Percentiles rank a stretch among this genome's conserved stretches.
Conservation (phyloP, 2,797 vertebrate species). For the Galaxias olidus region DNA sequence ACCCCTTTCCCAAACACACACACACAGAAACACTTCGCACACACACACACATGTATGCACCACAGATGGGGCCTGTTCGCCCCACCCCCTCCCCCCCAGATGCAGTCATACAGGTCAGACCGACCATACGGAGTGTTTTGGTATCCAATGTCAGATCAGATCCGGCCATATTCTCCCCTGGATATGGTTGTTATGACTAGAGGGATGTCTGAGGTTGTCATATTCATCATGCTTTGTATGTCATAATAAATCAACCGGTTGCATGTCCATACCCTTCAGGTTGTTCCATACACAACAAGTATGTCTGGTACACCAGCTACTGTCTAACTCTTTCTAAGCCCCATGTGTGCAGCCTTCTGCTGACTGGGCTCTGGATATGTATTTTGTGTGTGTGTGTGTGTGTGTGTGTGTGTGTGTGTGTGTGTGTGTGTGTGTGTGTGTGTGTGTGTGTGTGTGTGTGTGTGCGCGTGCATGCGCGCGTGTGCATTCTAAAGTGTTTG, state of each 20-base stretch:
- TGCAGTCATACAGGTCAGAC: neutral
- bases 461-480: slow-evolving; percentile 26
- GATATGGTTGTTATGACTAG: neutral
- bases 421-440: slow-evolving; percentile 16
- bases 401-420: slow-evolving; percentile 15
- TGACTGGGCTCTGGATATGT: slow-evolving; percentile 10
- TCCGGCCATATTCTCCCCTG: slow-evolving; percentile 4
- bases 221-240: neutral
- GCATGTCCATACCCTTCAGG: neutral
- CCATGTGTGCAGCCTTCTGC: slow-evolving; percentile 1
- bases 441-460: slow-evolving; percentile 21
- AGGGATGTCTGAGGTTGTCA: neutral
- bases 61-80: slow-evolving; percentile 38
- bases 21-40: neutral
- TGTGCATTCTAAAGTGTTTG: slow-evolving; percentile 24
- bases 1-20: slow-evolving; percentile 1
- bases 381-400: slow-evolving; percentile 16
- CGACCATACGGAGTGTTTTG: neutral
- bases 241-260: neutral
- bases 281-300: neutral
- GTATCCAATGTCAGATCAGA: slow-evolving; percentile 12
- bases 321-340: neutral
- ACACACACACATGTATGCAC: slow-evolving; percentile 32
- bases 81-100: slow-evolving; percentile 13
- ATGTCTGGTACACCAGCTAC: neutral